Evolutionary conservation across 2,888 invertebrate genomes (phyloP).

Genomic region (Pterobdella sp.): DNA sequence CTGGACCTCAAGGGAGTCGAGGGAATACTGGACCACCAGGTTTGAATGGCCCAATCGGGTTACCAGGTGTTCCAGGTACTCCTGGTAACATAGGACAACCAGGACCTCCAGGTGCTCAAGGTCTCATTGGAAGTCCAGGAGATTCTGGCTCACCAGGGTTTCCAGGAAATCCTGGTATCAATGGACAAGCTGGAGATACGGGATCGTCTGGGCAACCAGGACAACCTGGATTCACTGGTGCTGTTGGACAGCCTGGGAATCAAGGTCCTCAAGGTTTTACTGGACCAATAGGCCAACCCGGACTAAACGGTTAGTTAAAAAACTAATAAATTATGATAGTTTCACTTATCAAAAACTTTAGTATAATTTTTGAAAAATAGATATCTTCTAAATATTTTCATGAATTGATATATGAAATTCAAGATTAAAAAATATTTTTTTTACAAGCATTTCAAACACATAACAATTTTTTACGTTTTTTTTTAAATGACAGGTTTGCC

Average conservation of each 20-base stretch:
- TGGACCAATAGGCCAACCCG: not conserved
- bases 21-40: slow-evolving; percentile 10
- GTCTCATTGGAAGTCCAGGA: not conserved
- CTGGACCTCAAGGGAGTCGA: slow-evolving; percentile 9
- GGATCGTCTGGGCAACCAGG: not conserved
- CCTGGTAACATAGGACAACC: slow-evolving; percentile 6
- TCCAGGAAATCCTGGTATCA: not conserved
- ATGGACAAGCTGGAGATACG: slow-evolving; percentile 1
- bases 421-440: too few species aligned
- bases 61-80: slow-evolving; percentile 9
- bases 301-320: too few species aligned
- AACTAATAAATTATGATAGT: too few species aligned
- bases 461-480: too few species aligned
- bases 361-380: too few species aligned
- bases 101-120: slow-evolving; percentile 6
- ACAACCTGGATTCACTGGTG: slow-evolving; percentile 27
- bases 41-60: not conserved
- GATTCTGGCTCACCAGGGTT: slow-evolving; percentile 4
- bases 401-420: too few species aligned
- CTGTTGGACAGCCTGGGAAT: slow-evolving; percentile 33
- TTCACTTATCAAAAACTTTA: too few species aligned
- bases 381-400: too few species aligned
- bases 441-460: too few species aligned
- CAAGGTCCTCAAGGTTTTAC: slow-evolving; percentile 25
- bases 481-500: slow-evolving; percentile 24